Percentiles rank a stretch among this genome's conserved stretches.
These are phyloP conservation scores for Muraenolepis orangiensis DNA, from an alignment of 2,797 vertebrate species.

Conservation along the genomic window DNA sequence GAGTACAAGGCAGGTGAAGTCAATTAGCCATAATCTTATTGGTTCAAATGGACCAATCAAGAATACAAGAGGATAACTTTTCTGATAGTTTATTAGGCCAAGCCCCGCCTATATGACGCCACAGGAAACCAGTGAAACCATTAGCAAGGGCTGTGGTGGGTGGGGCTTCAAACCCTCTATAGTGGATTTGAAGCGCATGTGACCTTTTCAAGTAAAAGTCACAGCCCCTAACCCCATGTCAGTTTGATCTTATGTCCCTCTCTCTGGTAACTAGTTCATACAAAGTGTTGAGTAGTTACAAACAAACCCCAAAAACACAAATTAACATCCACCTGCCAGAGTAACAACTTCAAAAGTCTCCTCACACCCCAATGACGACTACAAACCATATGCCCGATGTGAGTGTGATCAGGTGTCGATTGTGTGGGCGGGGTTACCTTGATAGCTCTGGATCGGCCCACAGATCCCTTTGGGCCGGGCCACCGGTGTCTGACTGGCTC, in stretches of 20 bases:
- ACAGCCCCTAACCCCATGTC: background rate
- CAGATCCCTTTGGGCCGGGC: slow-evolving; percentile 46
- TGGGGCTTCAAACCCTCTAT: background rate
- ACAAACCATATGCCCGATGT: background rate
- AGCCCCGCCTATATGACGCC: background rate
- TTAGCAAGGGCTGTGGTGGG: background rate
- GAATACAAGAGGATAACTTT: background rate
- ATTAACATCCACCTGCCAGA: background rate
- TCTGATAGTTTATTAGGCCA: background rate
- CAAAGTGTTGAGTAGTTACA: background rate
- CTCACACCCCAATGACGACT: background rate
- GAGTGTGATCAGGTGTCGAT: background rate
- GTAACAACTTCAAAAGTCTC: background rate
- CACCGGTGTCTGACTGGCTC: slow-evolving; percentile 64
- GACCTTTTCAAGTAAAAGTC: no score
- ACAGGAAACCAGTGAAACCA: background rate
- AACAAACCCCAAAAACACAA: background rate
- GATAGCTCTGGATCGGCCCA: slow-evolving; percentile 47
- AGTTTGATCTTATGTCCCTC: background rate
- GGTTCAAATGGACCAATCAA: background rate
- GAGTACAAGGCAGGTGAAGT: background rate
- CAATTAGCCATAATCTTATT: background rate
- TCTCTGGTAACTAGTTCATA: background rate
- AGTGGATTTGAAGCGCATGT: no score
- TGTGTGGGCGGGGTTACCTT: slow-evolving; percentile 65